These are phyloP conservation scores for Arizona elegans DNA, from an alignment of 2,113 vertebrate genomes.

Conservation along the genomic window DNA sequence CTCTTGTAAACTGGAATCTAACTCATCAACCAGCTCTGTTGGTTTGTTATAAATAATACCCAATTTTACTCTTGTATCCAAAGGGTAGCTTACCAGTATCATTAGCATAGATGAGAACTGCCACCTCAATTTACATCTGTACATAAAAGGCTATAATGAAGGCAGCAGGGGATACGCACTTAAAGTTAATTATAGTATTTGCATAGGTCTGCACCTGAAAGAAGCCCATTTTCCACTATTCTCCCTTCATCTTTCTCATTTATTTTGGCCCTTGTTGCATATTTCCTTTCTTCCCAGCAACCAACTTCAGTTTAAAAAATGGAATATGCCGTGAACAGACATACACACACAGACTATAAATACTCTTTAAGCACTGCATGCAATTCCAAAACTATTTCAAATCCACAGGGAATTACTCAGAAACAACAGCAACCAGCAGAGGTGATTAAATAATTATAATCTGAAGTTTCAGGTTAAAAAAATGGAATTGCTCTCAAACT, in stretches of 20 bases:
- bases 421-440: background rate
- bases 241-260: background rate
- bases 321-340: background rate
- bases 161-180: background rate
- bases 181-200: conserved; percentile 2
- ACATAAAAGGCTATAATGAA: background rate
- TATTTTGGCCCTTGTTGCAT: background rate
- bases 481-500: background rate
- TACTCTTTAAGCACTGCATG: background rate
- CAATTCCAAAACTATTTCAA: background rate
- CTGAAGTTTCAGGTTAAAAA: background rate
- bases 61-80: conserved; percentile 48
- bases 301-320: background rate
- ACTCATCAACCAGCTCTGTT: conserved; percentile 45
- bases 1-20: conserved; percentile 41
- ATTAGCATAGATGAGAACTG: background rate
- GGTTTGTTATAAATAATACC: conserved; percentile 39
- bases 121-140: background rate
- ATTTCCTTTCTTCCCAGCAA: background rate
- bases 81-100: background rate
- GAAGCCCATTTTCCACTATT: background rate
- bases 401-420: background rate
- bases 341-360: background rate
- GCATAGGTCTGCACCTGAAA: conserved; percentile 3
- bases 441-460: background rate